Evolutionary conservation across 2,113 vertebrate species (phyloP), one percentile per base, ranked within the genome.

Genomic region (Lonchura striata): DNA sequence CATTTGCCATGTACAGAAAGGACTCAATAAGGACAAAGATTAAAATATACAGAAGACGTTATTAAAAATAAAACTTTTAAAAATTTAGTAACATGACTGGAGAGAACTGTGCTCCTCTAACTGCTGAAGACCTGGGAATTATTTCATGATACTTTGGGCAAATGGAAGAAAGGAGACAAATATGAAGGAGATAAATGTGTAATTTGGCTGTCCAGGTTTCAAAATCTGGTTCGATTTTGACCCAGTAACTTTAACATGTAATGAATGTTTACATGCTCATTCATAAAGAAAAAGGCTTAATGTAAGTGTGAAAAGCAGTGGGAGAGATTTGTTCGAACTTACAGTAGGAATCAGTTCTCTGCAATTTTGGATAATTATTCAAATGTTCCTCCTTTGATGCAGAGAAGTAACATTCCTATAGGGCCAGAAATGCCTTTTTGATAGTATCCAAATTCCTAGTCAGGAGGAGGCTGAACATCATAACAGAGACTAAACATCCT

Each of bases 281-380:
- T 85, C 83, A 92, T 27, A 82, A 90, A 94, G 59, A 87, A 46
- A 13, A 70, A 82, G 81, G 63, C 20, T 92, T 96, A 66, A 13
- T 46, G 8, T n/a, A 94, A 92, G 74, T 61, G 81, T 61, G 75
- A 96, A 97, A 97, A 80, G 64, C 61, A 90, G 79, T 61, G 64
- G 54, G 57, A 88, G 64, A 94, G 94, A 68, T 87, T 66, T 50
- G 70, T 96, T 97, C 86, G 94, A 96, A 63, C 50, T 96, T 96
- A 86, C 91, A 96, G 86, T 61, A 93, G 83, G 28, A 95, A 95
- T 94, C 92, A 94, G 85, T 74, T 93, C 71, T 77, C 68, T 88
- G 56, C 81, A 75, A 91, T 91, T 94, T 83, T 94, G 92, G 94
- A 78, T 61, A 81, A 76, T 57, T 84, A 20, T 93, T 95, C 94